Conservation (phyloP, 2,797 vertebrate genomes). For the Vipera ursinii region DNA sequence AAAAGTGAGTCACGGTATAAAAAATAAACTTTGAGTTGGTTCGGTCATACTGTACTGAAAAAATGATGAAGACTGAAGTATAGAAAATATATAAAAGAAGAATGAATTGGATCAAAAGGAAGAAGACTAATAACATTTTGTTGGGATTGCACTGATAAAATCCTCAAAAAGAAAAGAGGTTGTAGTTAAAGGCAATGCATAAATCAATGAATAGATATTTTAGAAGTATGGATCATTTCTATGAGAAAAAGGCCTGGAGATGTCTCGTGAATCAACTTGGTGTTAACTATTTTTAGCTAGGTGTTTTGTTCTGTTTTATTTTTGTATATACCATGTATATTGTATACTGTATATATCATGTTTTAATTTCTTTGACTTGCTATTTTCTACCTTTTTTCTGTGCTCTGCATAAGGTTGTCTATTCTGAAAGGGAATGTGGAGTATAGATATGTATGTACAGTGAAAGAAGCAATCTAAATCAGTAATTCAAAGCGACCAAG, state of each 20-base stretch:
- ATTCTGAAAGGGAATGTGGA: not conserved
- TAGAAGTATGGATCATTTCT: not conserved
- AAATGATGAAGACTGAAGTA: not conserved
- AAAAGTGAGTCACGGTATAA: not conserved
- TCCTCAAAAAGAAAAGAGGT: not conserved
- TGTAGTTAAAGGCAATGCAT: not conserved
- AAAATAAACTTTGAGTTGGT: not conserved
- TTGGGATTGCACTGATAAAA: not conserved
- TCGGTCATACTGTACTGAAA: not conserved
- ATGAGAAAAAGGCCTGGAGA: not conserved
- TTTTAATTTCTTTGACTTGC: not conserved
- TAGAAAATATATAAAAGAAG: not conserved
- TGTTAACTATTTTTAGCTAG: not conserved
- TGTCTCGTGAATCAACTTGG: not conserved
- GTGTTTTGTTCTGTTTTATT: not conserved
- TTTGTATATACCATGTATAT: not conserved
- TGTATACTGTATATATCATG: not conserved
- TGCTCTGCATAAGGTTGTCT: not conserved
- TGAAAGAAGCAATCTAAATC: not conserved
- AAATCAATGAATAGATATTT: not conserved
- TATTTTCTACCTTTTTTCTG: not conserved
- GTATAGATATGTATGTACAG: not conserved
- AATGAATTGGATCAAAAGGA: not conserved
- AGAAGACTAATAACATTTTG: not conserved
- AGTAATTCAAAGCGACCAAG: not conserved